Evolutionary conservation across 2,113 vertebrate species (phyloP).

Genomic region (Heterotilapia buettikoferi): DNA sequence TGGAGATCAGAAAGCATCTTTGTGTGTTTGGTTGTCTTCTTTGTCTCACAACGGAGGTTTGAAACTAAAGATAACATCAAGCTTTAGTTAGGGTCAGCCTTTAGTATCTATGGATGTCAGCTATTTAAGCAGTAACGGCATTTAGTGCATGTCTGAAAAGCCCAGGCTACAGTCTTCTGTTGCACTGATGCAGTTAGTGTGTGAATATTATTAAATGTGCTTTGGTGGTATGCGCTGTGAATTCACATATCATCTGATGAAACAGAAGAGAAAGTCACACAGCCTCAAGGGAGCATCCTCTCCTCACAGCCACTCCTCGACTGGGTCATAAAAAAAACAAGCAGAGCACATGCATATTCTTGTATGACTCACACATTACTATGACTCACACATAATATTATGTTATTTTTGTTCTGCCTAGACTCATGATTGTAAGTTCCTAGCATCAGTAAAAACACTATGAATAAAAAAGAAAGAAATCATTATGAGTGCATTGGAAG

Average conservation of each 20-base stretch:
- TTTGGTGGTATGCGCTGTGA: not conserved
- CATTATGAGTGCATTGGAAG: not conserved
- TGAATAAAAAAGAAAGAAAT: not conserved
- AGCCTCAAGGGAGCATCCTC: not conserved
- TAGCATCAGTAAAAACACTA: not conserved
- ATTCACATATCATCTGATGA: not conserved
- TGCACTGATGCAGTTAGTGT: not conserved
- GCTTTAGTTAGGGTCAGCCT: not conserved
- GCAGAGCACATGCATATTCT: slow-evolving; percentile 24
- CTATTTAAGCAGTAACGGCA: not conserved
- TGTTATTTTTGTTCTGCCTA: slow-evolving; percentile 15
- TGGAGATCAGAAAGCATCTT: not conserved
- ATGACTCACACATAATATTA: slow-evolving; percentile 38
- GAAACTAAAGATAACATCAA: not conserved
- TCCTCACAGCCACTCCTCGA: not conserved
- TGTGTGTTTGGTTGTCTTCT: not conserved
- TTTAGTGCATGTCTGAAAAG: not conserved
- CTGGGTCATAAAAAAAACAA: not conserved
- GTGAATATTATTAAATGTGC: not conserved
- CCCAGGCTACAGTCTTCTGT: not conserved
- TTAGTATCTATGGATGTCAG: not conserved
- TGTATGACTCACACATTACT: slow-evolving; percentile 43
- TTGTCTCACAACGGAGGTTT: not conserved
- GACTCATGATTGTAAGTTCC: not conserved
- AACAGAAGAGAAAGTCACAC: not conserved